Percentiles rank a stretch among this genome's conserved stretches.
Conservation (phyloP, 2,797 vertebrate species). For the Agapornis canus region DNA sequence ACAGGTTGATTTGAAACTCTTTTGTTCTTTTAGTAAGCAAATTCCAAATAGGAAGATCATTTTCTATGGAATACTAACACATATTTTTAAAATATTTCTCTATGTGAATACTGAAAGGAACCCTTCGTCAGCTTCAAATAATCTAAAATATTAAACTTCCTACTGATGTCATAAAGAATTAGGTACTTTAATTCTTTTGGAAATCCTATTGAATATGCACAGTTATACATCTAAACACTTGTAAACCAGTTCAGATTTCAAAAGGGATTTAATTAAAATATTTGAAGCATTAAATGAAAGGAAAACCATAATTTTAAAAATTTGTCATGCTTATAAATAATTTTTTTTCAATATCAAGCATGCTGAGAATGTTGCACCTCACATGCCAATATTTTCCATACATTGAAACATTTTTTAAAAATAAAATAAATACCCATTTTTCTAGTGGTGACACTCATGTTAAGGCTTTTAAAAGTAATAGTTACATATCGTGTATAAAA, state of each 20-base stretch:
- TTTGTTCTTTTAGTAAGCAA: not conserved
- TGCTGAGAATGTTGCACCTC: not conserved
- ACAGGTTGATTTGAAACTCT: not conserved
- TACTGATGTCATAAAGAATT: not conserved
- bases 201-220: not conserved
- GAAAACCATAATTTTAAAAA: accelerated
- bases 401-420: not conserved
- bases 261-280: not conserved
- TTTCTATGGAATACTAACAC: not conserved
- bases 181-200: not conserved
- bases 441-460: not conserved
- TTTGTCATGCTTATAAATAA: not conserved
- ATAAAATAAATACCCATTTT: not conserved
- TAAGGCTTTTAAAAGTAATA: not conserved
- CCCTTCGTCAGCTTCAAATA: not conserved
- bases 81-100: not conserved
- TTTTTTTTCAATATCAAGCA: not conserved
- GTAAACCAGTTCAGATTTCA: not conserved
- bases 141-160: not conserved
- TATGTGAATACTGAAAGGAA: not conserved
- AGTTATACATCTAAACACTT: not conserved
- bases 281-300: not conserved
- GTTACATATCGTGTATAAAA: not conserved
- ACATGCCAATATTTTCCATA: not conserved
- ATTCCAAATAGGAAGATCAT: not conserved